Evolutionary conservation across 2,797 vertebrate species (phyloP).

Genomic region (Muscicapa striata): DNA sequence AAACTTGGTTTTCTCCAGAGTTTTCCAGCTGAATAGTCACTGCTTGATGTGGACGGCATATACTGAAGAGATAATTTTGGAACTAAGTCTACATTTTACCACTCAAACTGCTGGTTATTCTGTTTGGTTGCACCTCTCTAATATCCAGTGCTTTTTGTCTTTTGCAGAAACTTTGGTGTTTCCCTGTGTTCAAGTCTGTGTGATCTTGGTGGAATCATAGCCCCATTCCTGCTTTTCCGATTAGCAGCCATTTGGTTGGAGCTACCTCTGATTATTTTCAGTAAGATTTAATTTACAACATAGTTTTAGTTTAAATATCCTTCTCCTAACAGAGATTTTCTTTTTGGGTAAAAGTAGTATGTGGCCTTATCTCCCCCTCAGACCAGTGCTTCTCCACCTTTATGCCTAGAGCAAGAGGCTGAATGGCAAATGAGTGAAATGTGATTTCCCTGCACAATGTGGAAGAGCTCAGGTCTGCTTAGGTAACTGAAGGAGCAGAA

Average conservation of each 20-base stretch:
- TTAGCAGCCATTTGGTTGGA: constrained; percentile 79
- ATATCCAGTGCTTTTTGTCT: not conserved
- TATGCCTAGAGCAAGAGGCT: not conserved
- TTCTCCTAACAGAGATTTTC: not conserved
- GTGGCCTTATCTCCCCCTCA: not conserved
- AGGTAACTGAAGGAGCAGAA: not conserved
- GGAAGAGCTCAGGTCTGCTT: not conserved
- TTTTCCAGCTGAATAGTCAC: not conserved
- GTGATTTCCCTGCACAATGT: not conserved
- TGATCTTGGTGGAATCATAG: constrained; percentile 81
- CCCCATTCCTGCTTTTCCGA: constrained; percentile 80
- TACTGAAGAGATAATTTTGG: not conserved
- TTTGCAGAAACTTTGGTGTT: constrained; percentile 81
- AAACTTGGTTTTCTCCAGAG: not conserved
- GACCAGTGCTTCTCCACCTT: not conserved
- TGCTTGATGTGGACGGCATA: not conserved
- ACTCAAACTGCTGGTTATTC: not conserved
- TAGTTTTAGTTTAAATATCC: not conserved
- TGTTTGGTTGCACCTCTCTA: not conserved
- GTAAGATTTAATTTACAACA: constrained; percentile 64
- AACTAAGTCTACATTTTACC: not conserved
- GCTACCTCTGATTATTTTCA: constrained; percentile 82
- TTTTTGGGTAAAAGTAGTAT: not conserved
- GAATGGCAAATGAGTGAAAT: not conserved
- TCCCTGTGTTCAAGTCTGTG: constrained; percentile 80